A percentile compares a stretch with the other conserved stretches of the same genome.
These are phyloP conservation scores for Cotesia congregata DNA, from an alignment of 2,888 invertebrate species.

Conservation along the genomic window DNA sequence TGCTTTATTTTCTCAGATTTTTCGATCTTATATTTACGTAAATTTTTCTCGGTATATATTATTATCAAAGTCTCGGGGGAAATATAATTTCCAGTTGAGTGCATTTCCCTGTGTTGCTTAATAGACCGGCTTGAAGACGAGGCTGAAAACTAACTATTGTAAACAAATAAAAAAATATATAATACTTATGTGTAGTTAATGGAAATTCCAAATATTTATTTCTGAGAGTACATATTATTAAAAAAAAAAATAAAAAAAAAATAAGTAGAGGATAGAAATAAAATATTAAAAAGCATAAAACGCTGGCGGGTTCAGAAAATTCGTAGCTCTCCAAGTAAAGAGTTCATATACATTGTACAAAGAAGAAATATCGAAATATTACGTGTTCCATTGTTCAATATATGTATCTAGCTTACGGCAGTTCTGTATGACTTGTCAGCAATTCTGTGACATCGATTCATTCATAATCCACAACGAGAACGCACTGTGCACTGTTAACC, in stretches of 20 bases:
- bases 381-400: constrained; percentile 9
- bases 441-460: constrained; percentile 16
- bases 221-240: not conserved
- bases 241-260: not conserved
- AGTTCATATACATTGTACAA: constrained; percentile 5
- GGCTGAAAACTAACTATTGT: not conserved
- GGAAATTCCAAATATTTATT: not conserved
- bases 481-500: not conserved
- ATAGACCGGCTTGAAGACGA: not conserved
- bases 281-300: not conserved
- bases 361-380: constrained; percentile 1
- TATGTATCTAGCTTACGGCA: constrained; percentile 1
- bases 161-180: not conserved
- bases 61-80: not conserved
- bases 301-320: not conserved
- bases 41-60: not conserved
- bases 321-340: not conserved
- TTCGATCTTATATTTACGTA: not conserved
- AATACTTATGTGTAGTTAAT: constrained; percentile 13
- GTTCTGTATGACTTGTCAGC: constrained; percentile 16
- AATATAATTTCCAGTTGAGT: constrained; percentile 27
- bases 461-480: constrained; percentile 22
- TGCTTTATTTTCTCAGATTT: not conserved
- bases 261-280: not conserved
- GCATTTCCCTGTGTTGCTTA: constrained; percentile 19